Base-by-base conservation (phyloP, 2,888 invertebrate genomes). In the Scaeva pyrastri region DNA sequence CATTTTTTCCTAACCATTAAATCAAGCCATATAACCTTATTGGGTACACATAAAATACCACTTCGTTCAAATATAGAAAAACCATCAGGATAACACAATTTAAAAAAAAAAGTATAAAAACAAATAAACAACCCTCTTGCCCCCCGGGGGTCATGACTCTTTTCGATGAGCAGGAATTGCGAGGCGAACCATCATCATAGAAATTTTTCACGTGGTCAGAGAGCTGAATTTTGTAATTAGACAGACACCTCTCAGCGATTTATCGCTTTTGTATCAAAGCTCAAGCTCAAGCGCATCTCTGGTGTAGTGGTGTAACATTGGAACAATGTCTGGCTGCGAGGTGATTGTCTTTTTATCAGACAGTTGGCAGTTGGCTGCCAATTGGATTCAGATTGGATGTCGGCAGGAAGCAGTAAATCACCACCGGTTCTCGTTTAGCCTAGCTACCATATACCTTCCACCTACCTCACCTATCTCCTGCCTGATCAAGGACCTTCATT, bases 151-250 rank as follows among this genome's bases (percentile, higher is more conserved):
- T 10, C 10, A 39, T 39, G 39, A 60, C 19, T 58, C 31, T 31
- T 31, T 31, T 31, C 31, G 31, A 31, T 5, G 31, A 5, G 31
- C 31, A 31, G 31, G 31, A 8, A 31, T 31, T 31, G 31, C 31
- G 31, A 31, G 8, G 66, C 64, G 58, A 72, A 75, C n/a, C n/a
- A n/a, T n/a, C 71, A 81, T 76, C 73, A 74, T 71, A 70, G 76
- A 81, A 86, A 74, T 86, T 81, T 82, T 82, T 66, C 74, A 86
- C 82, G 78, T 71, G 82, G 82, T 82, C 45, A 78, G 31, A 78
- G 82, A 74, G 81, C 45, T 77, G 82, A 82, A 78, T 78, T 86
- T 86, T 64, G 77, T 86, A 86, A 86, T 86, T 82, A 86, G 82
- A 82, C 73, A 60, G 77, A 86, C 86, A 86, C 82, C 77, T 82